These are phyloP conservation scores for Melanotaenia trifasciata DNA, from an alignment of 2,797 vertebrate genomes.

Conservation along the genomic window DNA sequence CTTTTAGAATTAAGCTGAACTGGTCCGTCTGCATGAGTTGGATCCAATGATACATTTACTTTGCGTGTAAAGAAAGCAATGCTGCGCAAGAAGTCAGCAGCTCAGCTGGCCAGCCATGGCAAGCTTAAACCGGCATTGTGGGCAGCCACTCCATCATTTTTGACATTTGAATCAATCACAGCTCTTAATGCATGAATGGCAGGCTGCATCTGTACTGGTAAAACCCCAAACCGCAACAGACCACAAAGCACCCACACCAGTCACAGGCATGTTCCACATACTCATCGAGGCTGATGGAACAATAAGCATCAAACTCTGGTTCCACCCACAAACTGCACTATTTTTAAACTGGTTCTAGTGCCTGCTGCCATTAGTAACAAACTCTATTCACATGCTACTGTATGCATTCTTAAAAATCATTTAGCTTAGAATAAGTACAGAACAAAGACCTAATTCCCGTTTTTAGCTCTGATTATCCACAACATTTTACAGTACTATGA, in stretches of 20 bases:
- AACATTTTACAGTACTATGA: no score
- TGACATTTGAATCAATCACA: constrained; percentile 72
- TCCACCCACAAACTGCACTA: constrained; percentile 18
- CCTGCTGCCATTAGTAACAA: neutral
- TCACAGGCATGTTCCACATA: constrained; percentile 42
- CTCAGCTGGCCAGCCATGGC: constrained; percentile 48
- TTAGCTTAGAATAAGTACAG: neutral
- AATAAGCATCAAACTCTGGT: constrained; percentile 29
- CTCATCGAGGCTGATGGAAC: constrained; percentile 26
- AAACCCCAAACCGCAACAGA: constrained; percentile 54
- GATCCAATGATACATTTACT: constrained; percentile 24
- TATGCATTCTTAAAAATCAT: neutral
- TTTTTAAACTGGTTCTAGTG: constrained; percentile 18
- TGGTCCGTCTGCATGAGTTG: constrained; percentile 20
- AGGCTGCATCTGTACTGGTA: constrained; percentile 53
- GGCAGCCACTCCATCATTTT: constrained; percentile 68
- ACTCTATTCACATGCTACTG: neutral
- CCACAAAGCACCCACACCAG: constrained; percentile 51
- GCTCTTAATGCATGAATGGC: constrained; percentile 69
- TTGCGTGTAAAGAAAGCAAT: constrained; percentile 55
- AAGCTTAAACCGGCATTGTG: constrained; percentile 62
- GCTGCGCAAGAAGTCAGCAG: constrained; percentile 39
- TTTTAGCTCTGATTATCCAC: neutral
- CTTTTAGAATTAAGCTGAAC: constrained; percentile 24
- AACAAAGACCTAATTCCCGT: neutral